These are phyloP conservation scores for Neotoma lepida DNA, from an alignment of 2,113 vertebrate species.

Conservation along the genomic window DNA sequence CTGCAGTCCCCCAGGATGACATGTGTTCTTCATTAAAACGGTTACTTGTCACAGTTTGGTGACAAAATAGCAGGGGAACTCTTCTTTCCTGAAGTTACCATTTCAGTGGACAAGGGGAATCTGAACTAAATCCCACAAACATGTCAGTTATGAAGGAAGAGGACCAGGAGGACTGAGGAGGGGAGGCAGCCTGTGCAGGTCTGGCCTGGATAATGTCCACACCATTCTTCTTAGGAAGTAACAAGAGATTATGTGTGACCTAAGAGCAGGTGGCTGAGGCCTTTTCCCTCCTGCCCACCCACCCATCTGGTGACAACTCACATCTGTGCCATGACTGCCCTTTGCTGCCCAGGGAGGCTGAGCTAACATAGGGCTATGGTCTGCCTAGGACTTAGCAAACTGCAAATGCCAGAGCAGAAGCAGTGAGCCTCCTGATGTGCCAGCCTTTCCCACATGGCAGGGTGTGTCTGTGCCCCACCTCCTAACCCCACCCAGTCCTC, in stretches of 20 bases:
- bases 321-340: neutral
- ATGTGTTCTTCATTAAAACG: neutral
- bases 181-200: neutral
- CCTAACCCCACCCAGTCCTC: neutral
- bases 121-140: too few species aligned
- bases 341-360: too few species aligned
- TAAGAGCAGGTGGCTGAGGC: too few species aligned
- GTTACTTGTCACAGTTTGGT: neutral
- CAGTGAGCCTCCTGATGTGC: rapidly evolving
- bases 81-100: neutral
- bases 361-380: rapidly evolving
- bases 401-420: rapidly evolving
- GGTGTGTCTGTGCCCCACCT: neutral
- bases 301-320: too few species aligned
- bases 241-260: neutral
- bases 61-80: neutral
- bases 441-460: rapidly evolving
- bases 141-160: neutral
- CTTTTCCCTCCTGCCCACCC: rapidly evolving
- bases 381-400: neutral
- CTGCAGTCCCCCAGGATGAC: too few species aligned
- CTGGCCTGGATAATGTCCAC: neutral
- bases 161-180: neutral
- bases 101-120: neutral
- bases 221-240: neutral